Conservation (phyloP, 2,888 invertebrate species). For the Elysia crispata region DNA sequence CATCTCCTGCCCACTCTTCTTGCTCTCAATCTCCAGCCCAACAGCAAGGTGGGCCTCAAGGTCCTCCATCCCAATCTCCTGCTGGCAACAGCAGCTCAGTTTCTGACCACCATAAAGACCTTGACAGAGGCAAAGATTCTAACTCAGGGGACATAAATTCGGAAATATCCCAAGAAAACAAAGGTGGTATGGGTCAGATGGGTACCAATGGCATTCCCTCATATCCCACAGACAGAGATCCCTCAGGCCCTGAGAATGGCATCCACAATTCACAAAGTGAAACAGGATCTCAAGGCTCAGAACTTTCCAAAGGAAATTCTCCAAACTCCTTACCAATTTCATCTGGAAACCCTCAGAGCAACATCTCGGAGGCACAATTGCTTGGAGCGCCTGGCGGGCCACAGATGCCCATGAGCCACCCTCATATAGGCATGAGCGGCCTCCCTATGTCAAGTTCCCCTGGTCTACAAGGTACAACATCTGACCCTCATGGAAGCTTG, state of each 20-base stretch:
- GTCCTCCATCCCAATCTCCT: conserved; percentile 36
- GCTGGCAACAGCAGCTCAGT: conserved; percentile 3
- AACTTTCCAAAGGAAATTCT: conserved; percentile 38
- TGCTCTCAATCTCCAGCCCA: conserved; percentile 43
- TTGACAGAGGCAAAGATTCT: neutral
- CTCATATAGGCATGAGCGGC: conserved; percentile 29
- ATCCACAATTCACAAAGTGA: conserved; percentile 43
- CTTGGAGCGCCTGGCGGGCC: neutral
- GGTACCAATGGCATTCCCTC: conserved; percentile 34
- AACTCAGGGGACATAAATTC: conserved; percentile 3
- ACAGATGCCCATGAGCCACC: conserved; percentile 29
- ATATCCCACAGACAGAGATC: neutral
- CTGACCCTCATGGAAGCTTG: conserved; percentile 33
- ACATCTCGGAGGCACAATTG: conserved; percentile 30
- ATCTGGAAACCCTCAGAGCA: conserved; percentile 28
- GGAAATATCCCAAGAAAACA: conserved; percentile 36
- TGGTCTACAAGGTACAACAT: conserved; percentile 24
- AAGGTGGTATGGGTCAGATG: conserved; percentile 18
- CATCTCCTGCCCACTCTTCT: conserved; percentile 45
- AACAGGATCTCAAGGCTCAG: conserved; percentile 39
- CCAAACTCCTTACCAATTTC: conserved; percentile 15
- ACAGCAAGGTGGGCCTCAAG: conserved; percentile 13
- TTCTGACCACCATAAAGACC: neutral
- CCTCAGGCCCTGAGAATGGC: conserved; percentile 35
- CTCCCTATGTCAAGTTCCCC: conserved; percentile 38